These are phyloP conservation scores for Eriosoma lanigerum DNA, from an alignment of 1,140 invertebrate species.

Conservation along the genomic window DNA sequence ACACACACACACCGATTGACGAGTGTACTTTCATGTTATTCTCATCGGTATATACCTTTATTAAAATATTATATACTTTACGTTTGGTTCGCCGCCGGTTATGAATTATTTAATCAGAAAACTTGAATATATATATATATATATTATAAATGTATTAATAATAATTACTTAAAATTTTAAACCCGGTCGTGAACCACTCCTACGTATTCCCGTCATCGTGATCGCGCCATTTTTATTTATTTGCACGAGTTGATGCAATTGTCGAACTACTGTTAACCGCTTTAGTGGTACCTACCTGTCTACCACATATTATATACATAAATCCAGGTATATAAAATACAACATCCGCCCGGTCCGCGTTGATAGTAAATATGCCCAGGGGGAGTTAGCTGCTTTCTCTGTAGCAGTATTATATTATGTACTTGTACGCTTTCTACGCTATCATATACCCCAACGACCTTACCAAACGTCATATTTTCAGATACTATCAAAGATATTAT, in stretches of 20 bases:
- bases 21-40: too few species aligned
- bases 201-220: not conserved
- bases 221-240: not conserved
- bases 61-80: not conserved
- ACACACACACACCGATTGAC: too few species aligned
- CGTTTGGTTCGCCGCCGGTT: not conserved
- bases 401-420: too few species aligned
- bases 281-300: not conserved
- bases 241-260: conserved; percentile 8
- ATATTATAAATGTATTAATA: not conserved
- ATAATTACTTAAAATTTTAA: conserved; percentile 22
- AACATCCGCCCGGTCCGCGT: too few species aligned
- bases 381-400: too few species aligned
- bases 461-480: too few species aligned
- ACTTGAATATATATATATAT: not conserved
- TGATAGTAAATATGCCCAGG: too few species aligned
- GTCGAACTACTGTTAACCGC: not conserved
- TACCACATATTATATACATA: not conserved
- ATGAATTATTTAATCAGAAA: not conserved
- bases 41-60: too few species aligned
- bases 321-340: too few species aligned
- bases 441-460: too few species aligned
- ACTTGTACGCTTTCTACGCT: too few species aligned
- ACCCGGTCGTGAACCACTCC: conserved; percentile 37
- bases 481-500: too few species aligned